Conservation (phyloP, 2,888 invertebrate genomes). For the Argyra leucocephala region DNA sequence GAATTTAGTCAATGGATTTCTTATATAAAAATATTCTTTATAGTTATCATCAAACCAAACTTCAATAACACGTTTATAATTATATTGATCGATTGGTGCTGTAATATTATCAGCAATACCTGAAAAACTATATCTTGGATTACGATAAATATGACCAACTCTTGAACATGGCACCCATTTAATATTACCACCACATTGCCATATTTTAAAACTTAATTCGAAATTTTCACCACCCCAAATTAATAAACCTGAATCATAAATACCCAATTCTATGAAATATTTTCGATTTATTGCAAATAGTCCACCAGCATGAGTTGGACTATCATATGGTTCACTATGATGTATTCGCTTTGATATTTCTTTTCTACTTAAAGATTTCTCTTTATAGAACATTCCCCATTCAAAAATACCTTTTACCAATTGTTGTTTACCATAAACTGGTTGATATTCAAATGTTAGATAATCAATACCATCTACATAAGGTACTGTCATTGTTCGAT, state of each 20-base stretch:
- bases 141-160: conserved; percentile 84
- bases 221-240: conserved; percentile 87
- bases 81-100: conserved; percentile 65
- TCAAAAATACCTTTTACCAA: conserved; percentile 52
- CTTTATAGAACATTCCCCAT: conserved; percentile 52
- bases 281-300: conserved; percentile 78
- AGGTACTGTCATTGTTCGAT: conserved; percentile 76
- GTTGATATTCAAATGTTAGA: conserved; percentile 43
- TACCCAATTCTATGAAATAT: conserved; percentile 84
- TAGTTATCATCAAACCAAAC: conserved; percentile 91
- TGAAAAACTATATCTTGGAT: conserved; percentile 54
- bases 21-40: conserved; percentile 74
- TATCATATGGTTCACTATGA: conserved; percentile 41
- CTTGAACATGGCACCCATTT: conserved; percentile 86
- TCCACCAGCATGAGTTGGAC: conserved; percentile 93
- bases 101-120: conserved; percentile 91
- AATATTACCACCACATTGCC: conserved; percentile 71
- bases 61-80: not conserved
- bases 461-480: conserved; percentile 89
- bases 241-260: conserved; percentile 61
- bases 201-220: conserved; percentile 85
- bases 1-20: conserved; percentile 57
- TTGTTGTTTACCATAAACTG: conserved; percentile 42
- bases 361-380: conserved; percentile 70
- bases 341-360: conserved; percentile 40